Evolutionary conservation across 2,888 invertebrate genomes (phyloP), one percentile per base, ranked within the genome.

Genomic region (Diplazon laetatorius): DNA sequence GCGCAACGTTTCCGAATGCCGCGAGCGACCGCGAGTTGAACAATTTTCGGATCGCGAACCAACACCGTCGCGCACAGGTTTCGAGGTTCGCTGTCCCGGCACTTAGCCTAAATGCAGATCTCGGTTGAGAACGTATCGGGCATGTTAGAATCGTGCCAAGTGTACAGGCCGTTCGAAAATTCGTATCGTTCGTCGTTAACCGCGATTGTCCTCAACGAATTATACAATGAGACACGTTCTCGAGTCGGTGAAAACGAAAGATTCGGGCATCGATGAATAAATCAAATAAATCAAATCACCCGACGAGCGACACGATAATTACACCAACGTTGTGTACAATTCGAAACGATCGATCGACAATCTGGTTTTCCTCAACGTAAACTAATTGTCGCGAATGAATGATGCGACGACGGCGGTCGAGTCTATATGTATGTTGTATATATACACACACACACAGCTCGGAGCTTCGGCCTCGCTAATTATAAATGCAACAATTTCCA

Each of bases 41-140:
- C 63, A 76, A 71, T 70, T 70, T 59, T 70, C 69, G 42, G 35
- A 52, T 60, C 50, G 18, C 63, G 44, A 39, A n/a, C n/a, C 14
- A 44, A 35, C 55, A 30, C 57, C 39, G 65, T 55, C 48, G 30
- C 74, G 22, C 12, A 73, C 57, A 55, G 62, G 48, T 59, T 16
- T 44, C 18, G 18, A 18, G 37, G 55, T 62, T 68, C 57, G 55
- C 42, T 50, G 42, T 48, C 50, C 46, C 39, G 55, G 48, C 68
- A 63, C 48, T 72, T 69, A 63, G 78, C 70, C 75, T 75, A 75
- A 78, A 76, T 76, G 68, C 75, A 78, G 78, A 75, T 78, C 75
- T 55, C 78, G 71, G 52, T 63, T 59, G 75, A 66, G 75, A 75
- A 75, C 71, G 75, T 75, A 78, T 78, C 72, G 35, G 60, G 60